Conservation (phyloP, 2,113 vertebrate species). For the Formicarius rufipectus region DNA sequence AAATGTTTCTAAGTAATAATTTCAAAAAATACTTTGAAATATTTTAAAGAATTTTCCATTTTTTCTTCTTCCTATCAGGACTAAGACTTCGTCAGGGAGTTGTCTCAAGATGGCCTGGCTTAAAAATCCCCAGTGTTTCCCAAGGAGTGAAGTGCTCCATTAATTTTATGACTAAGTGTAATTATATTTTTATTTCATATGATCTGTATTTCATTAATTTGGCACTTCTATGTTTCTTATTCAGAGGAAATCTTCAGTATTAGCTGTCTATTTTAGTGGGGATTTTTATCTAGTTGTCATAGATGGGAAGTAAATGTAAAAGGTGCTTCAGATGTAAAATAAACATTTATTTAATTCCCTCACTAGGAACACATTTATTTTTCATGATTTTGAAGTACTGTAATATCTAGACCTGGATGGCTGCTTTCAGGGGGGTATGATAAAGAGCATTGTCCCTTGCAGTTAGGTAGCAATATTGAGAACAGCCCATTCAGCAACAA, state of each 20-base stretch:
- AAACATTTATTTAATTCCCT: constrained; percentile 54
- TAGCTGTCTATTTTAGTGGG: neutral
- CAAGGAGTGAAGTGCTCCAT: neutral
- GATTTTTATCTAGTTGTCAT: constrained; percentile 3
- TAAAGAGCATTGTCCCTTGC: constrained; percentile 61
- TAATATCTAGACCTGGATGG: constrained; percentile 54
- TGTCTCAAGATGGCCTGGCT: neutral
- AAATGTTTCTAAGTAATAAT: neutral
- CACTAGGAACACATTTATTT: constrained; percentile 60
- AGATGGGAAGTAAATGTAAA: constrained; percentile 22
- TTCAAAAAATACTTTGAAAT: neutral
- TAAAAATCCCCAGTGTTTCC: neutral
- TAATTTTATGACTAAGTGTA: neutral
- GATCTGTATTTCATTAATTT: neutral
- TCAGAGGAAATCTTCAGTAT: neutral
- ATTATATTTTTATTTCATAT: constrained; percentile 6
- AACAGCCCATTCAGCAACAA: constrained; percentile 62
- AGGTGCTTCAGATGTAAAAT: constrained; percentile 26
- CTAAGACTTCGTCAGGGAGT: neutral
- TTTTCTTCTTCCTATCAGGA: neutral
- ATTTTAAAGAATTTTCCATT: neutral
- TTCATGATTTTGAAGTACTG: constrained; percentile 51
- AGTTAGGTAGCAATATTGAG: constrained; percentile 56
- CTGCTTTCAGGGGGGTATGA: constrained; percentile 50
- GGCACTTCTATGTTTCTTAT: neutral